These are phyloP conservation scores for Gari tellinella DNA, from an alignment of 2,888 invertebrate species.

Conservation along the genomic window DNA sequence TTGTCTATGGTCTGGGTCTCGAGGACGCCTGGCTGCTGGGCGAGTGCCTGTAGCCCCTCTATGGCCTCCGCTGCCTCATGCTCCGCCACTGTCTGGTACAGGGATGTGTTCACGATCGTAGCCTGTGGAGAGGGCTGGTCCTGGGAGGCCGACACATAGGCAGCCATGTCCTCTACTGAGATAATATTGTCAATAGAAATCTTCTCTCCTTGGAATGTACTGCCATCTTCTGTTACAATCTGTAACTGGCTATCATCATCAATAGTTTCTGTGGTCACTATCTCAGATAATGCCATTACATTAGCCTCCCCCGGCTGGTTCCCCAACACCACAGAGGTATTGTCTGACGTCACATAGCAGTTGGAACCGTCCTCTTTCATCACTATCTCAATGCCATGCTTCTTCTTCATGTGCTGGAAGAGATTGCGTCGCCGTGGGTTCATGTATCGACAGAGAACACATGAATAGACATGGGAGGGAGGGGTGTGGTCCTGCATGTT, in stretches of 20 bases:
- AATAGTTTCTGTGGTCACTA: constrained; percentile 58
- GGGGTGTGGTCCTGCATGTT: constrained; percentile 79
- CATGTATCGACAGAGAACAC: constrained; percentile 80
- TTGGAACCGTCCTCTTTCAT: constrained; percentile 77
- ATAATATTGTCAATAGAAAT: constrained; percentile 65
- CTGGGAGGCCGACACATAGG: constrained; percentile 25
- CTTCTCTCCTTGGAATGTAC: constrained; percentile 31
- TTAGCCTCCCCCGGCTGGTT: constrained; percentile 51
- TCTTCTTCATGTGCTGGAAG: constrained; percentile 82
- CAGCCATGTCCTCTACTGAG: constrained; percentile 73
- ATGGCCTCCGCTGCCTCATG: constrained; percentile 80
- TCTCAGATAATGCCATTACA: constrained; percentile 65
- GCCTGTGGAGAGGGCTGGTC: constrained; percentile 8
- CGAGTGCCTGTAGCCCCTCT: constrained; percentile 80
- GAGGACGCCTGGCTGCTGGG: constrained; percentile 71
- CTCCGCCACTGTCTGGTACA: constrained; percentile 43
- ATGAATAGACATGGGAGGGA: constrained; percentile 80
- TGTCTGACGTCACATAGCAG: constrained; percentile 69
- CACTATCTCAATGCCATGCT: constrained; percentile 80
- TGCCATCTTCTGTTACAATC: constrained; percentile 52
- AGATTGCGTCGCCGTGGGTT: constrained; percentile 78
- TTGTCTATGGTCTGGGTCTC: constrained; percentile 52
- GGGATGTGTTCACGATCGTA: constrained; percentile 3
- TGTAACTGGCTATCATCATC: constrained; percentile 40
- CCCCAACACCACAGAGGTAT: constrained; percentile 44